Conservation (phyloP, 2,888 invertebrate species). For the Aleiodes testaceus region DNA sequence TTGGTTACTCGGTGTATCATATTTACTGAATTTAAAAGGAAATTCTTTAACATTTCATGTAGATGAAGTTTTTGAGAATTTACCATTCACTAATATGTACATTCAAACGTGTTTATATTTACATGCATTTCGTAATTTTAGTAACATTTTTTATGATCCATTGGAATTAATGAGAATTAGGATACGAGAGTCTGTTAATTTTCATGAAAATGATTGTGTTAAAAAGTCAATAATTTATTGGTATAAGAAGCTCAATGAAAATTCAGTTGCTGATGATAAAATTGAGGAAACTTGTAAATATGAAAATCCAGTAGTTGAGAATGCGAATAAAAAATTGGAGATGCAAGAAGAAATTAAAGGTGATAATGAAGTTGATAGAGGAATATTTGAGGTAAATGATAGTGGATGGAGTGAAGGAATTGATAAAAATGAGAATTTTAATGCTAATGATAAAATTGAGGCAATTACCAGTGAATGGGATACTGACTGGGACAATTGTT, state of each 20-base stretch:
- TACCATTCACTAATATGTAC: slow-evolving; percentile 61
- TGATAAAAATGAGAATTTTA: neutral
- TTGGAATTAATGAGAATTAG: slow-evolving; percentile 55
- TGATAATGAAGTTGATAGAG: slow-evolving; percentile 26
- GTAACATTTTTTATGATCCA: slow-evolving; percentile 61
- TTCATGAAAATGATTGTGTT: slow-evolving; percentile 48
- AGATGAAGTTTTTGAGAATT: slow-evolving; percentile 59
- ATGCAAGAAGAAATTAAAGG: slow-evolving; percentile 30
- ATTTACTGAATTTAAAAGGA: slow-evolving; percentile 72
- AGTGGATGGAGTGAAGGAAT: neutral
- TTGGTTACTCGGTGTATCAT: slow-evolving; percentile 74
- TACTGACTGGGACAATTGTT: slow-evolving; percentile 47
- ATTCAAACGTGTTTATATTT: slow-evolving; percentile 64
- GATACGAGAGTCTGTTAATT: slow-evolving; percentile 33
- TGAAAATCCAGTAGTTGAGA: slow-evolving; percentile 29
- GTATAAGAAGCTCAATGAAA: slow-evolving; percentile 39
- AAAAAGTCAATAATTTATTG: slow-evolving; percentile 54
- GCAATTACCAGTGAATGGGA: slow-evolving; percentile 3
- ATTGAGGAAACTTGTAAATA: neutral
- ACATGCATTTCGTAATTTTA: slow-evolving; percentile 55
- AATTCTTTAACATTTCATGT: slow-evolving; percentile 45
- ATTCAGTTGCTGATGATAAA: neutral
- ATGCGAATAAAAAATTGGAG: slow-evolving; percentile 12
- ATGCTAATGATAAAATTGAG: neutral
- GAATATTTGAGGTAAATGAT: slow-evolving; percentile 3